Base-by-base conservation (phyloP, 2,888 invertebrate species). In the Meta bourneti region DNA sequence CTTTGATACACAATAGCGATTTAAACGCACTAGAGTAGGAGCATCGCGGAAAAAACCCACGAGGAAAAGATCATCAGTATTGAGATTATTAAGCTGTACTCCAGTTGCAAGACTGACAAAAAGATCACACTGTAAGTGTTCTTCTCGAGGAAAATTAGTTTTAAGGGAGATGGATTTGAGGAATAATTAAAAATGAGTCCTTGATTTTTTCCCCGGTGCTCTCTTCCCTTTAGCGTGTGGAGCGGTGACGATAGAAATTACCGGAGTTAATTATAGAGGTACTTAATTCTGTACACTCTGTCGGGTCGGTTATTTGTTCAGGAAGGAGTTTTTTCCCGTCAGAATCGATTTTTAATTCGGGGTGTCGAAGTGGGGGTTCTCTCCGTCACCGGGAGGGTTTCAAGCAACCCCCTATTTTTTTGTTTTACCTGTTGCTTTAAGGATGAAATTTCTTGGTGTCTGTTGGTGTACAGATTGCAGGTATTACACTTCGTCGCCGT, bases 131-230 rank as follows among this genome's bases (percentile, higher is more conserved):
- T n/a, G 69, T 77, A 69, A 80, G 80, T 61, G 49, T 74, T 74
- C 16, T n/a, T 49, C 20, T 74, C 72, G 87, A 75, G 19, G 81
- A 61, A 88, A 88, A 88, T 88, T 88, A 88, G 88, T 88, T 88
- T 88, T 88, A 88, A 88, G 61, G 48, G 75, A 75, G 81, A 81
- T 75, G 80, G 81, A 88, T 87, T 87, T 80, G 79, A 61, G 70
- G 69, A 88, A 88, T 88, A 88, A 88, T 88, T 88, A 88, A 88
- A 88, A 88, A 88, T 88, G 70, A 80, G 87, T 75, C 69, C 69
- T 49, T n/a, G 51, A 13, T 48, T 75, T 72, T 71, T 79, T 87
- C 54, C 54, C 20, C n/a, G 51, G 9, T 34, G 34, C 52, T 7
- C 72, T 20, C 11, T 54, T 79, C 19, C 49, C 52, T 77, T 77